Evolutionary conservation across 2,888 invertebrate genomes (phyloP).

Genomic region (Mesorhabditis spiculigera): DNA sequence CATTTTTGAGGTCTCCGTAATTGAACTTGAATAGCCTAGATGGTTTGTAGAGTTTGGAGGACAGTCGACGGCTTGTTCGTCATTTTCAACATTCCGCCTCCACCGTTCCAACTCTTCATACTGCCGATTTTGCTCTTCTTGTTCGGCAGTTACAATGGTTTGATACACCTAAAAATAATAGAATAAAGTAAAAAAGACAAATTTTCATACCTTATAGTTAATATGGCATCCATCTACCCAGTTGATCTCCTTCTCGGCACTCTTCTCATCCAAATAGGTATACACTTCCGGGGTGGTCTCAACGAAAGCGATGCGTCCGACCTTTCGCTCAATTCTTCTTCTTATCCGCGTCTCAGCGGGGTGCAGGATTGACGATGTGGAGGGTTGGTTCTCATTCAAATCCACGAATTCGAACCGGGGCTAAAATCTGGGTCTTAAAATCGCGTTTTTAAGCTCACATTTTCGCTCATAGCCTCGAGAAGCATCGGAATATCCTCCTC

Average conservation of each 20-base stretch:
- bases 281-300: slow-evolving; percentile 33
- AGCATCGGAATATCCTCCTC: slow-evolving; percentile 45
- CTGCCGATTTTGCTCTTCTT: not conserved
- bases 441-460: slow-evolving; percentile 19
- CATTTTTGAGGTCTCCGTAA: too few species aligned
- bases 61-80: too few species aligned
- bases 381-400: slow-evolving; percentile 21
- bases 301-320: slow-evolving; percentile 29
- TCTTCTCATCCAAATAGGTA: slow-evolving; percentile 36
- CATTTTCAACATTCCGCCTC: not conserved
- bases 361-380: slow-evolving; percentile 33
- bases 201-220: not conserved
- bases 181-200: not conserved
- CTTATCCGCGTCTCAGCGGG: slow-evolving; percentile 16
- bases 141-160: not conserved
- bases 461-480: slow-evolving; percentile 44
- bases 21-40: too few species aligned
- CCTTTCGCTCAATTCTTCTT: slow-evolving; percentile 26
- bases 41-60: too few species aligned
- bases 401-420: slow-evolving; percentile 35
- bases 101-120: not conserved
- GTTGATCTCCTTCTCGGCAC: slow-evolving; percentile 14
- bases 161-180: slow-evolving; percentile 3
- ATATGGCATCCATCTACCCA: not conserved
- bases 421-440: slow-evolving; percentile 14